These are phyloP conservation scores for Diphyllodes magnificus DNA, from an alignment of 2,113 vertebrate species.

Conservation along the genomic window DNA sequence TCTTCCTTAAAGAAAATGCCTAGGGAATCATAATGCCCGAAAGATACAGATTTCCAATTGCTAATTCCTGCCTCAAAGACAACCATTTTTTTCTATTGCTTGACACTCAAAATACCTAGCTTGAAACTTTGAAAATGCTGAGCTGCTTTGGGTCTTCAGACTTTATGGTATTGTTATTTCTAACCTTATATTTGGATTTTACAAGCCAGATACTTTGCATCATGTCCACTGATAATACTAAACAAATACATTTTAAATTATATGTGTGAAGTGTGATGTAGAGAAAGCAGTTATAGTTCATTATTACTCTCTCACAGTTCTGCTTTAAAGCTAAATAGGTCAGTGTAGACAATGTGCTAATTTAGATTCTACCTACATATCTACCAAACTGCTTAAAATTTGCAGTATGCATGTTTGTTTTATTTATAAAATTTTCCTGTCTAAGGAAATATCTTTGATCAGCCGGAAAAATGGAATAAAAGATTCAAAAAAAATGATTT, in stretches of 20 bases:
- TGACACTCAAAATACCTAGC: not conserved
- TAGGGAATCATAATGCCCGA: not conserved
- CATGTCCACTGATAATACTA: not conserved
- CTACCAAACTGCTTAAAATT: constrained; percentile 34
- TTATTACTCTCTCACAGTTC: constrained; percentile 27
- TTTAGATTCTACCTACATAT: constrained; percentile 53
- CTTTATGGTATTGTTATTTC: not conserved
- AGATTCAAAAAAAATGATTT: constrained; percentile 42
- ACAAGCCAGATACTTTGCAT: not conserved
- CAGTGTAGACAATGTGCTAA: constrained; percentile 46
- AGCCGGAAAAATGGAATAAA: constrained; percentile 52
- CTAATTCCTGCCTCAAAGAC: not conserved
- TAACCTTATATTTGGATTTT: not conserved
- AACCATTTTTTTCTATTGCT: not conserved
- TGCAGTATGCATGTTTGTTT: constrained; percentile 29
- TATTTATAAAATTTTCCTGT: constrained; percentile 53
- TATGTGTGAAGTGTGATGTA: not conserved
- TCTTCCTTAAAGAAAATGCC: not conserved
- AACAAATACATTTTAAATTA: constrained; percentile 7
- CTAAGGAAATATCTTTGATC: constrained; percentile 68
- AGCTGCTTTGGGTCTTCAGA: not conserved
- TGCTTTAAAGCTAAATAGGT: constrained; percentile 57
- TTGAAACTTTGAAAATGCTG: not conserved
- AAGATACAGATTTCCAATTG: not conserved
- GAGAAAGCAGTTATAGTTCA: constrained; percentile 9